Base-by-base conservation (phyloP, 2,888 invertebrate species). In the Patella depressa region DNA sequence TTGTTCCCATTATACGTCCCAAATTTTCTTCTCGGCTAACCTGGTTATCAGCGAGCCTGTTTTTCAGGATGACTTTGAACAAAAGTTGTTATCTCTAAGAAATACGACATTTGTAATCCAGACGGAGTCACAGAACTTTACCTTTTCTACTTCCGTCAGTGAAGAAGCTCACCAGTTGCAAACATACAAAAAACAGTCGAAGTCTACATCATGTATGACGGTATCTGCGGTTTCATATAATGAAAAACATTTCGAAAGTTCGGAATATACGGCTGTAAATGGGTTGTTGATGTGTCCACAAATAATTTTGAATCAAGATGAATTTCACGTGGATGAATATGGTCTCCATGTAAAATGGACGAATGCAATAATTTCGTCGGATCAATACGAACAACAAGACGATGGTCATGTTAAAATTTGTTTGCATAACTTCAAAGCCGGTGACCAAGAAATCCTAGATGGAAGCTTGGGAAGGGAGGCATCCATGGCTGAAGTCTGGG, bases 251-350 rank as follows among this genome's bases (percentile, higher is more conserved):
- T n/a, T 78, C n/a, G 59, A 76, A 12, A n/a, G 55, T 53, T 53
- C 15, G 19, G 34, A 34, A 45, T 76, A 71, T 65, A 77, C 72
- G 11, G 53, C 74, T 53, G 80, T 80, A n/a, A 73, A 65, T 19
- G 34, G 78, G 34, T 73, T 80, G 15, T 65, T 80, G 72, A 17
- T 72, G 45, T 74, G 76, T 69, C 80, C 80, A 45, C 76, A 78
- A 65, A 76, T 80, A 53, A 74, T 65, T 19, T 76, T 80, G 29
- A 19, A 19, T 12, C 73, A 11, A 34, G 79, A 74, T 59, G 79
- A 79, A 71, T 79, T 71, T 53, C 53, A 19, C 34, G 17, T 79
- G n/a, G 34, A 53, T 4, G n/a, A 71, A 15, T 19, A 17, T 19
- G 55, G 24, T 15, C 55, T 75, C 11, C 29, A n/a, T 53, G 17